Evolutionary conservation across 2,797 vertebrate species (phyloP).

Genomic region (Phrynocephalus forsythii): DNA sequence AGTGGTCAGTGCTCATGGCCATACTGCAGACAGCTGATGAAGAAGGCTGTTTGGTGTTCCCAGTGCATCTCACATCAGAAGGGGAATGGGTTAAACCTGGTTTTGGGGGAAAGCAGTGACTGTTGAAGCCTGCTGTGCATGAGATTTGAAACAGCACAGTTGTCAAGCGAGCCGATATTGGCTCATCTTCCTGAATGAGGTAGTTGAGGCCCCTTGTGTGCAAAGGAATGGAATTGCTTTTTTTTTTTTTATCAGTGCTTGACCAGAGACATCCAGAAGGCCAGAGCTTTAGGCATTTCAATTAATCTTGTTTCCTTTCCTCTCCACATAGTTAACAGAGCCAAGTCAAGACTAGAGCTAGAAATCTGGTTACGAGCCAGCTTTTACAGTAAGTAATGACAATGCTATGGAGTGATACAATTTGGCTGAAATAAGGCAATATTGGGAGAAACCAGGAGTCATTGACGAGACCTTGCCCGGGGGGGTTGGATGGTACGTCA

Average conservation of each 20-base stretch:
- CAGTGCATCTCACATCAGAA: neutral
- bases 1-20: neutral
- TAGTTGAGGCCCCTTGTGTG: neutral
- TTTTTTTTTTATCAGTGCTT: neutral
- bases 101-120: neutral
- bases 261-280: constrained; percentile 19
- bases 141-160: neutral
- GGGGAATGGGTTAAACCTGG: neutral
- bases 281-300: neutral
- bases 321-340: constrained; percentile 10
- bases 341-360: neutral
- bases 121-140: neutral
- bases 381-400: constrained; percentile 24
- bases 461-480: constrained; percentile 46
- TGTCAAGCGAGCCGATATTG: neutral
- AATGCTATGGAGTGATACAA: constrained; percentile 18
- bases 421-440: constrained; percentile 59
- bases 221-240: constrained; percentile 47
- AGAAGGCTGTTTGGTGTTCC: neutral
- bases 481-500: constrained; percentile 21
- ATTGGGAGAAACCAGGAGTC: constrained; percentile 52
- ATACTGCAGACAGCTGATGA: neutral
- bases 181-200: neutral
- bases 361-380: constrained; percentile 38
- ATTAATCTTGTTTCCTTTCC: constrained; percentile 7